Base-by-base conservation (phyloP, 2,113 vertebrate species). In the Notothenia coriiceps region DNA sequence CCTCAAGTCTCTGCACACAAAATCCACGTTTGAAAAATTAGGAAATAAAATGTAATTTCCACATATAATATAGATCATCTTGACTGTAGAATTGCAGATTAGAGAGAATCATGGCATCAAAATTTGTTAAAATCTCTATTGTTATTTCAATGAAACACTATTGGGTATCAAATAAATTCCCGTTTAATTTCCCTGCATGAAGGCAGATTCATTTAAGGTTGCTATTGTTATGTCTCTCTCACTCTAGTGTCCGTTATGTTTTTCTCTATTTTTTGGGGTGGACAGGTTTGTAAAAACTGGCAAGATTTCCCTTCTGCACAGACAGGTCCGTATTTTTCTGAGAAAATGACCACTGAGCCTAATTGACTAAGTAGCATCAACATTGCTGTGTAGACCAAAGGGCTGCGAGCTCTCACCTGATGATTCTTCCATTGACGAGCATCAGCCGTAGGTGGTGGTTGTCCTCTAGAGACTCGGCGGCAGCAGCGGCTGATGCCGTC, bases 341-440 rank as follows among this genome's bases (percentile, higher is more conserved):
- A 9, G 22, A 1, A 0, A 54, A 25, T 11, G 4, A 33, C 20
- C 29, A 17, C 18, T 63, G 44, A 64, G 47, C 22, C 17, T 43
- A n/a, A 6, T n/a, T 29, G 6, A 25, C 43, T 25, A n/a, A 40
- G 18, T 18, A 18, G 20, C 9, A 52, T 11, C 59, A 61, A 25
- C 51, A 22, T 2, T 2, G 1, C 25, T 25, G 12, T 25, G 12
- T 12, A 40, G 22, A 20, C 33, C 14, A 15, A 55, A 57, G 6
- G 20, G 14, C 3, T 4, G 9, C 0, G 62, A 40, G 11, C 51
- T 15, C 88, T 87, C 51, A 99, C 98, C 96, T 97, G 88, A 99
- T 96, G 78, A 99, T 99, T 81, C 95, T 96, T 85, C 98, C 98
- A 82, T 99, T 99, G 82, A 97, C 96, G 89, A 99, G 91, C 85